Conservation (phyloP, 2,797 vertebrate species). For the Pseudocheirus occidentalis region DNA sequence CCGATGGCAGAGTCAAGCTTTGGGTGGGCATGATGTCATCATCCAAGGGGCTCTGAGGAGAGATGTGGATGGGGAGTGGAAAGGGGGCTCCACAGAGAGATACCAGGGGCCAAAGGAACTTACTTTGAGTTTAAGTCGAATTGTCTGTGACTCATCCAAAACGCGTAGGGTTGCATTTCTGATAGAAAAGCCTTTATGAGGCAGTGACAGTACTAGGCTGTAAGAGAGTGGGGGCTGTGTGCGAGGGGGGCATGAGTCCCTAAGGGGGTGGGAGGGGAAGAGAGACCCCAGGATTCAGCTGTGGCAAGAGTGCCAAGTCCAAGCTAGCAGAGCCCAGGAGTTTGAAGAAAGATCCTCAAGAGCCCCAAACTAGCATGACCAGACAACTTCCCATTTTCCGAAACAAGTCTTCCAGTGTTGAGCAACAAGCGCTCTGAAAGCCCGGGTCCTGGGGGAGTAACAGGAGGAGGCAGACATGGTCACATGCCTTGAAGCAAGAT, state of each 20-base stretch:
- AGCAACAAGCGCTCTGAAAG: neutral
- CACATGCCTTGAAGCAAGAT: neutral
- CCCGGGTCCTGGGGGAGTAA: neutral
- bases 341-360: neutral
- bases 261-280: neutral
- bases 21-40: neutral
- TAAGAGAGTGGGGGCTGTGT: constrained; percentile 13
- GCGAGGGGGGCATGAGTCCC: neutral
- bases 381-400: neutral
- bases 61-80: constrained; percentile 17
- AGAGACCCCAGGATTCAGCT: neutral
- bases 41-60: constrained; percentile 6
- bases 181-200: constrained; percentile 15
- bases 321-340: neutral
- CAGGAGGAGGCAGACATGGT: neutral
- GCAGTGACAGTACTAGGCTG: neutral
- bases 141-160: constrained; percentile 57
- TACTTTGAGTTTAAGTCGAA: constrained; percentile 45
- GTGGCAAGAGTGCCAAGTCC: neutral
- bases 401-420: neutral
- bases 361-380: neutral
- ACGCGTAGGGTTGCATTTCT: constrained; percentile 45
- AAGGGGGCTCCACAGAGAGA: constrained; percentile 15
- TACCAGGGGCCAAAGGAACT: constrained; percentile 53
- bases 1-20: neutral